These are phyloP conservation scores for Agrotis clavis DNA, from an alignment of 2,888 invertebrate species.

Conservation along the genomic window DNA sequence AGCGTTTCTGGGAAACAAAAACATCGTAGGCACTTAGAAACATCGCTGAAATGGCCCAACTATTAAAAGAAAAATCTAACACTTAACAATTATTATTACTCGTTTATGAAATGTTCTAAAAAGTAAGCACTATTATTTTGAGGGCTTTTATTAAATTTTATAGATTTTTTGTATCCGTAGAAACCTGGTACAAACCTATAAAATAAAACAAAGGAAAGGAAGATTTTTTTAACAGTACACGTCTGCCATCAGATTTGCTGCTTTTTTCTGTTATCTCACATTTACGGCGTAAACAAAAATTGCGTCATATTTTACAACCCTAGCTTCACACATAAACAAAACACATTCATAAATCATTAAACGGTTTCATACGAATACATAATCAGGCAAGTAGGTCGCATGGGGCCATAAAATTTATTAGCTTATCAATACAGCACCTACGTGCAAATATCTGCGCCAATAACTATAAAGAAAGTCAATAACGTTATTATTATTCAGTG, in stretches of 20 bases:
- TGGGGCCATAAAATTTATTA: slow-evolving; percentile 53
- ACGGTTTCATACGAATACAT: slow-evolving; percentile 47
- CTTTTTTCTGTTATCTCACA: slow-evolving; percentile 53
- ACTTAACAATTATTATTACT: slow-evolving; percentile 1
- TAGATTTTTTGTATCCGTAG: neutral
- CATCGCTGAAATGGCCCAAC: neutral
- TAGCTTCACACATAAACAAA: slow-evolving; percentile 53
- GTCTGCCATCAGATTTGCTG: slow-evolving; percentile 28
- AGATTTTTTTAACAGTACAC: slow-evolving; percentile 26
- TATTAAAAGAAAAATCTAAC: slow-evolving; percentile 4
- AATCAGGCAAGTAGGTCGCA: slow-evolving; percentile 48
- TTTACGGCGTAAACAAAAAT: slow-evolving; percentile 55
- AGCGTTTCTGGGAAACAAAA: neutral
- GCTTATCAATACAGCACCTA: slow-evolving; percentile 58
- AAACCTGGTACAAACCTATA: slow-evolving; percentile 26
- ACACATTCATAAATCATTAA: slow-evolving; percentile 60
- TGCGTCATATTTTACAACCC: slow-evolving; percentile 55
- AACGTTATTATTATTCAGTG: slow-evolving; percentile 83
- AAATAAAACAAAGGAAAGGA: slow-evolving; percentile 33
- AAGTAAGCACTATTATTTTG: neutral
- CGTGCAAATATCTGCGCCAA: slow-evolving; percentile 64
- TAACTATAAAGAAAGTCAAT: slow-evolving; percentile 72
- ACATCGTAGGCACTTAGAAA: neutral
- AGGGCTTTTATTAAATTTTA: slow-evolving; percentile 1
- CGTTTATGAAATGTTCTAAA: too few relatives aligned